Percentiles rank a stretch among this genome's conserved stretches.
Evolutionary conservation across 2,888 invertebrate species (phyloP).

Genomic region (Parelbella ahira): DNA sequence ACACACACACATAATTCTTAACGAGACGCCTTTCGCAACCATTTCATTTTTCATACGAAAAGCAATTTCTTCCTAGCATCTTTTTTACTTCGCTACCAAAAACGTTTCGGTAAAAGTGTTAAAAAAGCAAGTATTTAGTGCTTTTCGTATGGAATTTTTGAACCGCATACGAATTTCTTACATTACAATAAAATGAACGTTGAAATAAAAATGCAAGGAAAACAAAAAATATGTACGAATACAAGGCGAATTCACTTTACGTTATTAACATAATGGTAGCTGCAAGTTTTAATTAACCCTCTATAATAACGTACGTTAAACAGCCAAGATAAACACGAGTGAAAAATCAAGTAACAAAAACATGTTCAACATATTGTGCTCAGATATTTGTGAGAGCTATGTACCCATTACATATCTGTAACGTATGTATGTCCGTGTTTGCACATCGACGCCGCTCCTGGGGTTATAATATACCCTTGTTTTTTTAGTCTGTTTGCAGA

Average conservation of each 20-base stretch:
- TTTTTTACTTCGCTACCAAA: conserved; percentile 11
- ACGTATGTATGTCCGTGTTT: conserved; percentile 30
- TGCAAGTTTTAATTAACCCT: conserved; percentile 25
- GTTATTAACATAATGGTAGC: conserved; percentile 19
- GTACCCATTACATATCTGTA: conserved; percentile 37
- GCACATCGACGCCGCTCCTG: conserved; percentile 33
- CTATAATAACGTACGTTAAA: conserved; percentile 25
- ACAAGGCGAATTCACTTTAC: conserved; percentile 4
- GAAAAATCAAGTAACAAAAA: conserved; percentile 54
- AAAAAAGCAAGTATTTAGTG: no score
- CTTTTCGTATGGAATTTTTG: no score
- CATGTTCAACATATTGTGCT: conserved; percentile 45
- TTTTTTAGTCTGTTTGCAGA: conserved; percentile 76
- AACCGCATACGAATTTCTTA: no score
- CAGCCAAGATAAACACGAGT: conserved; percentile 39
- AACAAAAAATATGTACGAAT: conserved; percentile 14
- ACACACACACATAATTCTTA: no score
- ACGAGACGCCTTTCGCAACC: conserved; percentile 15
- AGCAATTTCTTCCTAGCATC: conserved; percentile 3
- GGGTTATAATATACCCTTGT: conserved; percentile 67
- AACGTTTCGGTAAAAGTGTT: no score
- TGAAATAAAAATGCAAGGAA: no score
- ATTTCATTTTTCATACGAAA: conserved; percentile 12
- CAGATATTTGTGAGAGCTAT: conserved; percentile 48
- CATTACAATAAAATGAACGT: no score